Conservation (phyloP, 2,113 vertebrate species). For the Octodon degus region DNA sequence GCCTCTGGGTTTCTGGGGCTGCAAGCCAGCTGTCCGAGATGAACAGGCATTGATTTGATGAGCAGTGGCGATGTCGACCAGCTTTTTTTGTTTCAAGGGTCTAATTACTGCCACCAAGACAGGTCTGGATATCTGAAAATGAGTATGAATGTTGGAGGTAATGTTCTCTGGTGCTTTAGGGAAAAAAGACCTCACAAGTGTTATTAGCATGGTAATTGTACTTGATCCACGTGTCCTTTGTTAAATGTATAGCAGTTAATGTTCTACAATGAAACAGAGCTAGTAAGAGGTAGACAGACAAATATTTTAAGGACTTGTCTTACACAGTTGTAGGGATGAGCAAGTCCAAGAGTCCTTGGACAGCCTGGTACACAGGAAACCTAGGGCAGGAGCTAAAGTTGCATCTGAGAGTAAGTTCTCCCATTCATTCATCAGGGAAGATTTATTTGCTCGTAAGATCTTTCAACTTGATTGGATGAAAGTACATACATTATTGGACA, state of each 20-base stretch:
- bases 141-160: neutral
- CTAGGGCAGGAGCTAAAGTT: neutral
- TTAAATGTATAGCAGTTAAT: neutral
- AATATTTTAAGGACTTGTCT: neutral
- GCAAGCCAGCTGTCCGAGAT: conserved; percentile 12
- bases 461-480: neutral
- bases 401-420: neutral
- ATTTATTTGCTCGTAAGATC: neutral
- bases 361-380: neutral
- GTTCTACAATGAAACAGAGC: neutral
- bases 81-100: conserved; percentile 33
- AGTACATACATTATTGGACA: neutral
- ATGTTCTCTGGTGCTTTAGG: neutral
- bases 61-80: neutral
- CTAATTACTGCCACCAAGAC: conserved; percentile 33
- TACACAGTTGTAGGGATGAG: neutral
- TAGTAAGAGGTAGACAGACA: neutral
- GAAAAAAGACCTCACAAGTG: neutral
- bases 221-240: no score
- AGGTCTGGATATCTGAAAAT: neutral
- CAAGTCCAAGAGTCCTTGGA: neutral
- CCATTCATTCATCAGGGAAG: neutral
- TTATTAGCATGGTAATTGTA: neutral
- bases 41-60: neutral
- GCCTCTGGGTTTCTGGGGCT: neutral